phyloP scores from a whole-genome alignment of 2,888 invertebrate species.

The Pachydiplax longipennis region DNA sequence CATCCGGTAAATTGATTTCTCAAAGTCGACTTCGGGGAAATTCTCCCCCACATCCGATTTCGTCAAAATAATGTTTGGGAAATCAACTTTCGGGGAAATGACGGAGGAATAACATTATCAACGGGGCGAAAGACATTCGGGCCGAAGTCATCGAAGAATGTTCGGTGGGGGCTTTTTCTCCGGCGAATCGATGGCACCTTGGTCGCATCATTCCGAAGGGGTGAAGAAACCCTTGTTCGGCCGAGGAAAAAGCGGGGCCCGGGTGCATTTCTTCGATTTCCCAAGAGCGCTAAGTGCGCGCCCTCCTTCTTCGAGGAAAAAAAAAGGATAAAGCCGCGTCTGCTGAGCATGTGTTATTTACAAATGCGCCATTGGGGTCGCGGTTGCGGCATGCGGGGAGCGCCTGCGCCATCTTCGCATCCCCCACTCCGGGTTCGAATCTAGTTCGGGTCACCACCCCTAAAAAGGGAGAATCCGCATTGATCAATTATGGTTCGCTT shows the following conservation, averaged over 20 bases:
- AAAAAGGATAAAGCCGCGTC: not conserved
- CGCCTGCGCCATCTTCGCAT: not conserved
- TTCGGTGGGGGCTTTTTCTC: too few relatives aligned
- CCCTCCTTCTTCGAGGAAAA: not conserved
- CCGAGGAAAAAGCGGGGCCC: not conserved
- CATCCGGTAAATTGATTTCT: too few relatives aligned
- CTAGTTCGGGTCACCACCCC: not conserved
- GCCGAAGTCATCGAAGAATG: too few relatives aligned
- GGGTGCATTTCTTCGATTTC: not conserved
- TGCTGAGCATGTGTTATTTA: not conserved
- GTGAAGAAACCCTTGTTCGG: not conserved
- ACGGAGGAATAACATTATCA: too few relatives aligned
- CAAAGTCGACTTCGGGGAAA: too few relatives aligned
- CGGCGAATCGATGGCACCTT: too few relatives aligned
- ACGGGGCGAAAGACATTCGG: too few relatives aligned
- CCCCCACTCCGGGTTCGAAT: not conserved
- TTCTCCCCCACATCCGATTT: too few relatives aligned
- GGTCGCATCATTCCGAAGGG: not conserved
- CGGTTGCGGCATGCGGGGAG: not conserved
- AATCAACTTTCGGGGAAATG: too few relatives aligned
- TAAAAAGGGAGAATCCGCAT: not conserved
- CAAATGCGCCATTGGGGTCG: not conserved
- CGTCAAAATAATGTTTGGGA: too few relatives aligned
- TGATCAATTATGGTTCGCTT: not conserved
- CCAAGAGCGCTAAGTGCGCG: not conserved